Conservation (phyloP, 1,140 invertebrate genomes). For the Musca vetustissima region DNA sequence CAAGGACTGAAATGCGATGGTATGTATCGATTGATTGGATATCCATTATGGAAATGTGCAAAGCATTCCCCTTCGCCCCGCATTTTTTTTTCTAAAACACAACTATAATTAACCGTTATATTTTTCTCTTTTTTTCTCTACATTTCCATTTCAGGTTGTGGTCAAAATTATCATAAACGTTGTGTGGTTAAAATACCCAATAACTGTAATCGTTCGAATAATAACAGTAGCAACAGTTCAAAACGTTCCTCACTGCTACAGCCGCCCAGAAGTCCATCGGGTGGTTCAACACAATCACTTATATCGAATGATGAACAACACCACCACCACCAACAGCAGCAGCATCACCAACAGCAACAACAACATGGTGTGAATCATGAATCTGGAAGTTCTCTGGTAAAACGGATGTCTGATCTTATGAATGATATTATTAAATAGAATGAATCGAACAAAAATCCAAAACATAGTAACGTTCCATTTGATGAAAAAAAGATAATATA, state of each 20-base stretch:
- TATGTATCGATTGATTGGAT: conserved; percentile 54
- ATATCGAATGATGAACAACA: conserved; percentile 45
- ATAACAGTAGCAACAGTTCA: conserved; percentile 38
- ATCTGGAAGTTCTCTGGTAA: conserved; percentile 59
- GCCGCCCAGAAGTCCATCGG: conserved; percentile 70
- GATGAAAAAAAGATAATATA: too few species aligned
- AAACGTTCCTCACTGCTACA: conserved; percentile 61
- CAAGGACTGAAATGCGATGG: conserved; percentile 99
- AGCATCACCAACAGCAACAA: conserved; percentile 36
- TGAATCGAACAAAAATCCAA: neutral
- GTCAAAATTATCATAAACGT: conserved; percentile 96
- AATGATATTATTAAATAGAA: conserved; percentile 54
- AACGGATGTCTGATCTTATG: conserved; percentile 56
- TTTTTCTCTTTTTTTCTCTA: neutral
- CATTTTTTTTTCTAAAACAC: neutral
- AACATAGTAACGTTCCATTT: too few species aligned
- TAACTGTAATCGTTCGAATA: conserved; percentile 72
- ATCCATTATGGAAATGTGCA: neutral
- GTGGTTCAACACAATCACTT: conserved; percentile 57
- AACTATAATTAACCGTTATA: neutral
- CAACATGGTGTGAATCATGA: conserved; percentile 45
- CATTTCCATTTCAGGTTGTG: conserved; percentile 85
- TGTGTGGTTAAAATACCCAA: conserved; percentile 99
- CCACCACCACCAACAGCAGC: conserved; percentile 32
- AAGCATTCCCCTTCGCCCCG: neutral